Base-by-base conservation (phyloP, 2,888 invertebrate genomes). In the Acleris cristana region DNA sequence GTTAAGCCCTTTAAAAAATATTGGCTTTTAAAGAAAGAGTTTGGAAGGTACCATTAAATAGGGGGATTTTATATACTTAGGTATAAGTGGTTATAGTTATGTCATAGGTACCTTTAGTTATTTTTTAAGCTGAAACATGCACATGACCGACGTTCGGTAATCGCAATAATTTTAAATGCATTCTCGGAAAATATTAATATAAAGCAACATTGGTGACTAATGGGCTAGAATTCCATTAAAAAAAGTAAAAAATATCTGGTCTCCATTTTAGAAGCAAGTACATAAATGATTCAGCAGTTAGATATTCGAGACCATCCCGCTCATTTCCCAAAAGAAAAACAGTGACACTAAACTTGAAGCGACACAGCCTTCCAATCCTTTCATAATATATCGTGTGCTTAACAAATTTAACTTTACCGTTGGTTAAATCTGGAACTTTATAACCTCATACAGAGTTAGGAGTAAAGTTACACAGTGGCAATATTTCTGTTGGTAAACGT, bases 281-380 rank as follows among this genome's bases (percentile, higher is more conserved):
- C 16, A 48, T 48, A 48, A 48, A 48, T 48, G 48, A 48, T 48
- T 48, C 48, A 16, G 16, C 18, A n/a, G 45, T 48, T 48, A n/a
- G 18, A 48, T 48, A 48, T 48, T 48, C 48, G 18, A n/a, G 48
- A 48, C 48, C 48, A 18, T 48, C 48, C 48, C 48, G 48, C 51
- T 51, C 51, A 54, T 26, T 8, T 26, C n/a, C 18, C 21, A 44
- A 23, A 40, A 14, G 34, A 18, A 55, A 8, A 19, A 34, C 12
- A 16, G 16, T 12, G 56, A n/a, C 44, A 21, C 19, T 45, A 21
- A 44, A 19, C 21, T 19, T 40, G 6, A 40, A n/a, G 40, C 44
- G 44, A 56, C 21, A 44, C 21, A 56, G 23, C 21, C 40, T 40
- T 21, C 56, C 34, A 18, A 21, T 40, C 56, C 40, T 56, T 23